Evolutionary conservation across 2,113 vertebrate species (phyloP), one percentile per base, ranked within the genome.

Genomic region (Himantopus leucocephalus): DNA sequence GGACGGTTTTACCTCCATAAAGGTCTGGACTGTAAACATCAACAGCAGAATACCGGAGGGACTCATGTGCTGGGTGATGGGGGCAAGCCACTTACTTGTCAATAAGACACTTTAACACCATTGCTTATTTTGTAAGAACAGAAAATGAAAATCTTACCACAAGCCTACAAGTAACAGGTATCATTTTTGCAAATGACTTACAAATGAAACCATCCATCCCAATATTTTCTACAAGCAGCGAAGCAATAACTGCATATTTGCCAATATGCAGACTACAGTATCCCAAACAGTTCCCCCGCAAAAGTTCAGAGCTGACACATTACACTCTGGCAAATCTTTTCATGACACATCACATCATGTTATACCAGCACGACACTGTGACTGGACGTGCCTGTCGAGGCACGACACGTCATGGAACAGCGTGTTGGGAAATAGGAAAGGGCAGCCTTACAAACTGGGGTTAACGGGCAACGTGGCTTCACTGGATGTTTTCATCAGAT

Each of bases 401-500:
- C 41, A 12, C 12, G 52, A 39, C 83, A 68, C 47, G 39, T 90
- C 64, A 41, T 39, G 72, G 77, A 22, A 27, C 5, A 62, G 59
- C 0, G 0, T 18, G 62, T 32, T 48, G 52, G 45, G 45, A 39
- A 41, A 60, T 21, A n/a, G 4, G 10, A 14, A 87, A 68, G 18
- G 34, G 64, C 83, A 87, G 35, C 8, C 48, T 68, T 45, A 5
- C 45, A 84, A 64, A 87, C 56, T 2, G 72, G 48, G 91, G 70
- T 93, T 92, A 94, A 76, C 39, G 41, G 80, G 60, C 76, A 39
- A 6, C 3, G 43, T 35, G 60, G 70, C 73, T 91, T 92, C 94
- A 82, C 53, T 81, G 9, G 9, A 39, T 12, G 34, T 93, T 88
- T 83, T 22, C 92, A 81, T 96, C 95, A 96, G 94, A 75, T 32